Base-by-base conservation (phyloP, 2,888 invertebrate genomes). In the Argyresthia goedartella region DNA sequence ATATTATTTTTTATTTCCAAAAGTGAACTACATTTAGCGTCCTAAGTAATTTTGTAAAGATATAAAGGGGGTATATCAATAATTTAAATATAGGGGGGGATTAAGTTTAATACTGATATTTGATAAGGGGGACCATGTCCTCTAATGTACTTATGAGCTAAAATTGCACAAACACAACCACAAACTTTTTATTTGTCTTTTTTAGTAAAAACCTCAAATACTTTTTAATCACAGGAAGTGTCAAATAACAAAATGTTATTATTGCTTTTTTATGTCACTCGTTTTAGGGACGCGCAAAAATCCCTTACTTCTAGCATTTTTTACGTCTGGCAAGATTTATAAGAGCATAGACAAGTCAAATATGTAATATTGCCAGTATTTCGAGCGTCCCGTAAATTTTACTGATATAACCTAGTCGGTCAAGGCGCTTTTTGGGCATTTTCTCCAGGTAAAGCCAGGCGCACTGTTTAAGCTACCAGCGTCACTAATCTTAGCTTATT, bases 91-190 rank as follows among this genome's bases (percentile, higher is more conserved):
- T 43, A 15, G 48, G n/a, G n/a, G n/a, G 6, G 8, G 4, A 14
- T 34, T 49, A 14, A 16, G 10, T 41, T 41, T 50, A 50, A 50
- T 50, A 50, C 50, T 50, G 50, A 50, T n/a, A n/a, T n/a, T n/a
- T n/a, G n/a, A n/a, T 50, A 50, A 14, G 42, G 43, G 15, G 39
- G 42, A 42, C 50, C 15, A 14, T 48, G 49, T 47, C 7, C 25
- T 48, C 34, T 45, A 49, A 55, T 59, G 62, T 64, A 64, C 61
- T 64, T 60, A 60, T 59, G 45, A 69, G 61, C 84, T 82, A 82
- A 63, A 84, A 84, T 86, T 85, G 85, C 85, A 85, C 85, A 56
- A 81, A 84, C 84, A 86, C 85, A 86, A 86, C 85, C 85, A 71
- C n/a, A n/a, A n/a, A n/a, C n/a, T 76, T 42, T 33, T 45, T 60